Conservation (phyloP, 2,888 invertebrate species). For the Microplitis deprimator region DNA sequence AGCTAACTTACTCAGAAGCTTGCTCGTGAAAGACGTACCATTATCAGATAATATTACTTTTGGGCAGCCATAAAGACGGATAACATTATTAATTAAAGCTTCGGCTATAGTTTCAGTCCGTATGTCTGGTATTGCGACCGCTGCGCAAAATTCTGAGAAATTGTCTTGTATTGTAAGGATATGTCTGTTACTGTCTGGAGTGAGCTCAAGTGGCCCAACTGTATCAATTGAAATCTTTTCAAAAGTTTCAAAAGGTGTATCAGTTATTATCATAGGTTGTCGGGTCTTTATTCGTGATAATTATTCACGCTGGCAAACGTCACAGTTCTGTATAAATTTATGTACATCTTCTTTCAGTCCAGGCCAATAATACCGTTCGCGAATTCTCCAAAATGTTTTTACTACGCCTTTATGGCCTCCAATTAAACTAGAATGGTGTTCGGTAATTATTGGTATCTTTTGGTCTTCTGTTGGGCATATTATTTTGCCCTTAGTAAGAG, state of each 20-base stretch:
- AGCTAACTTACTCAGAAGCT: not conserved
- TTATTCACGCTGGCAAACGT: conserved; percentile 44
- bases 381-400: conserved; percentile 45
- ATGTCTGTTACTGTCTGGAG: conserved; percentile 32
- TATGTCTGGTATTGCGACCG: conserved; percentile 29
- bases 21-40: conserved; percentile 20
- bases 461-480: conserved; percentile 3
- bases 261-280: conserved; percentile 48
- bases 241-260: conserved; percentile 38
- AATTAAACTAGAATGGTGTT: conserved; percentile 42
- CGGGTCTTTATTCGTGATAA: conserved; percentile 22
- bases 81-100: conserved; percentile 20
- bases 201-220: conserved; percentile 33
- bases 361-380: conserved; percentile 47
- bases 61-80: conserved; percentile 35
- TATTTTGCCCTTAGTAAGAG: conserved; percentile 22
- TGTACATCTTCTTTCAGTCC: conserved; percentile 43
- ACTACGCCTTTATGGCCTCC: conserved; percentile 51
- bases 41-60: conserved; percentile 25
- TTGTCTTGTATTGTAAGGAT: conserved; percentile 38
- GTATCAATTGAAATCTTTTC: conserved; percentile 47
- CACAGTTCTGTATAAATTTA: conserved; percentile 41
- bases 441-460: conserved; percentile 32
- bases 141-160: conserved; percentile 35
- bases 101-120: conserved; percentile 24